Conservation (phyloP, 2,888 invertebrate genomes). For the Drosophila mettleri region DNA sequence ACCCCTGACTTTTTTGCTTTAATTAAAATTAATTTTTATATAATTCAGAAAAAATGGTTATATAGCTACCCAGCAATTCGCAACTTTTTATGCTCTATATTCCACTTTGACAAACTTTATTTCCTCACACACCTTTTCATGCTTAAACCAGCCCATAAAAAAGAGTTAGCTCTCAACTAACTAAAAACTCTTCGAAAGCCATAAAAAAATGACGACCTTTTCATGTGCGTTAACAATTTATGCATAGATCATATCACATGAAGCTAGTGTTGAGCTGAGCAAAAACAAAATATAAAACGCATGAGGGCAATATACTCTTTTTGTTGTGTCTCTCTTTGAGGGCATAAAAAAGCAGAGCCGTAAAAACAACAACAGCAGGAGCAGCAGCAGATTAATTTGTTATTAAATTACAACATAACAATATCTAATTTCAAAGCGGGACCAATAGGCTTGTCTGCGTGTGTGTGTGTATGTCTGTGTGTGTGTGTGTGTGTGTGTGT, state of each 20-base stretch:
- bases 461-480: background rate
- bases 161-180: constrained; percentile 5
- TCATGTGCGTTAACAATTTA: constrained; percentile 18
- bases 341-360: constrained; percentile 47
- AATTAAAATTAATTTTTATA: background rate
- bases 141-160: background rate
- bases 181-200: background rate
- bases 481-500: constrained; percentile 1
- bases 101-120: background rate
- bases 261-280: constrained; percentile 4
- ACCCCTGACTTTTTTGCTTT: background rate
- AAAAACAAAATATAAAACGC: constrained; percentile 16
- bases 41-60: background rate
- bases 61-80: background rate
- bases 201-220: constrained; percentile 5
- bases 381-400: constrained; percentile 53
- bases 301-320: constrained; percentile 7
- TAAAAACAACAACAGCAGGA: constrained; percentile 36
- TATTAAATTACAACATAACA: constrained; percentile 75
- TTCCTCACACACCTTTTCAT: background rate
- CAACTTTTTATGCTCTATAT: background rate
- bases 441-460: constrained; percentile 18
- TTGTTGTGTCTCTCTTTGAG: constrained; percentile 20
- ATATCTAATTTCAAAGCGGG: constrained; percentile 66
- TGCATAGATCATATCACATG: constrained; percentile 5